Evolutionary conservation across 1,140 invertebrate species (phyloP), one percentile per base, ranked within the genome.

Genomic region (Pogonomyrmex barbatus): DNA sequence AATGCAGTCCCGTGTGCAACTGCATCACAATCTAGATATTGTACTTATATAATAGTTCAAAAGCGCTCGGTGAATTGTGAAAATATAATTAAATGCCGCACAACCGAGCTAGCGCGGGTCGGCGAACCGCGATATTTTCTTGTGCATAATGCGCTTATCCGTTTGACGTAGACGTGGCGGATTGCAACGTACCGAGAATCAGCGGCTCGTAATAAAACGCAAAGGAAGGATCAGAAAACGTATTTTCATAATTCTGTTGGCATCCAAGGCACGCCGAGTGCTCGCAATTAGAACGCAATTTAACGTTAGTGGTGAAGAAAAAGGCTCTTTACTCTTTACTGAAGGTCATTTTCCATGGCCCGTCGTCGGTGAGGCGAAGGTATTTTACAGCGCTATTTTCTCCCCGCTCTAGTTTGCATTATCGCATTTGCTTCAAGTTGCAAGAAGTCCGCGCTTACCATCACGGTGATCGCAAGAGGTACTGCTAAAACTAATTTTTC

Each of bases 261-360:
- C 68, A 83, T 83, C 56, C 79, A 42, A 60, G 54, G 68, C 68
- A 83, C 54, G 68, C 79, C 79, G 79, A 68, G 68, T 73, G 68
- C 67, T 71, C 42, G 79, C 79, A 83, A 83, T 83, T 83, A 83
- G 79, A 83, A 73, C 79, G 79, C 68, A 83, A 83, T 83, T 83
- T 83, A 83, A 75, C 79, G 79, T 83, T 73, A 83, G 79, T 56
- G 79, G 54, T 42, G 68, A 83, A 83, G 79, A 83, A 83, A 83
- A 83, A 83, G 79, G 79, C 79, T 83, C 79, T 83, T 83, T 83
- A 75, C 54, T 83, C 79, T 71, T 83, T 75, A 73, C 68, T 45
- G 68, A 83, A 83, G 79, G 79, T 83, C 79, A 75, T 83, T 83
- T 73, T 33, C 50, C 68, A 54, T 30, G 68, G 54, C 54, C 42